A percentile compares a stretch with the other conserved stretches of the same genome.
Conservation (phyloP, 2,888 invertebrate genomes). For the Orchesella flavescens region DNA sequence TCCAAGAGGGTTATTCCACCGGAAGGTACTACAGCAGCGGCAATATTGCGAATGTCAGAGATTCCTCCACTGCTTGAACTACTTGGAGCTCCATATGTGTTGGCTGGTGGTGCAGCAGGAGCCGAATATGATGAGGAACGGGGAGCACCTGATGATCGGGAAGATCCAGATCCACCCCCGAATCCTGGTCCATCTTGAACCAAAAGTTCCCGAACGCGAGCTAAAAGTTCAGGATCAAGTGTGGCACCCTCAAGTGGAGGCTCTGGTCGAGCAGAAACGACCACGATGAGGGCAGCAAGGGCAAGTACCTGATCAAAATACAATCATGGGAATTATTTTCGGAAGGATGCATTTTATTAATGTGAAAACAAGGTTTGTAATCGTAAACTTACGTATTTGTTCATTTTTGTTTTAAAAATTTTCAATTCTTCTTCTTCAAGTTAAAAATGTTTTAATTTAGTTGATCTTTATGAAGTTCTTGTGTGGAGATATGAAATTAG, state of each 20-base stretch:
- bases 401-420: not conserved
- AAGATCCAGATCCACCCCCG: not conserved
- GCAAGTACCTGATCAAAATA: not conserved
- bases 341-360: not conserved
- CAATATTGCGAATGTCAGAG: not conserved
- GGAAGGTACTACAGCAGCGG: not conserved
- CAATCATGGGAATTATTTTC: too few relatives aligned
- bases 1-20: slow-evolving; percentile 23
- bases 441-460: too few relatives aligned
- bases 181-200: slow-evolving; percentile 8
- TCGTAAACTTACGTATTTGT: not conserved
- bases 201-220: slow-evolving; percentile 38
- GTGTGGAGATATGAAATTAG: not conserved
- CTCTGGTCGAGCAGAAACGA: not conserved
- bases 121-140: not conserved
- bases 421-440: not conserved
- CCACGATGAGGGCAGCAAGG: not conserved
- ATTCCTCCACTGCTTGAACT: not conserved
- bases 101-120: slow-evolving; percentile 1
- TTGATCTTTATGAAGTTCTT: not conserved
- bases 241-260: slow-evolving; percentile 45
- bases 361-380: not conserved
- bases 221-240: slow-evolving; percentile 37
- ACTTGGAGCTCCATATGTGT: slow-evolving; percentile 26
- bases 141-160: not conserved